Evolutionary conservation across 2,113 vertebrate species (phyloP).

Genomic region (Zosterops lateralis): DNA sequence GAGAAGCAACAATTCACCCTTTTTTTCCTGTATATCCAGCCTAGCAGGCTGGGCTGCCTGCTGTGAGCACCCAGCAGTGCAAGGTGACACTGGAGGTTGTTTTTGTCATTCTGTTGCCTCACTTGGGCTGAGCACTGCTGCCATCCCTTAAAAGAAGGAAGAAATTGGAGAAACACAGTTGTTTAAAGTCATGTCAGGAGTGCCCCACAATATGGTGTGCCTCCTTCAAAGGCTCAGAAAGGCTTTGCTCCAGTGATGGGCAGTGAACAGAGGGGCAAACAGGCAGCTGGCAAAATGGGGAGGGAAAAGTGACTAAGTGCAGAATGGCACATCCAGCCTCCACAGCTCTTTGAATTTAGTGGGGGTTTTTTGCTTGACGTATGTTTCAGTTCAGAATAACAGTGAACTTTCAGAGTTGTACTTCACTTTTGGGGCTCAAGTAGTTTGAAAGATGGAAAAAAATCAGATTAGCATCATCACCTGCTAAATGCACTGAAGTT

Average conservation of each 20-base stretch:
- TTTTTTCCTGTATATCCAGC: not conserved
- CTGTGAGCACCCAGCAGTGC: not conserved
- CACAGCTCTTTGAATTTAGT: not conserved
- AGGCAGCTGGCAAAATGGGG: not conserved
- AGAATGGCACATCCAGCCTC: not conserved
- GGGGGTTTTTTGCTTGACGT: not conserved
- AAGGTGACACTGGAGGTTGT: not conserved
- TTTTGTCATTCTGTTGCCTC: not conserved
- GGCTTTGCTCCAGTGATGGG: accelerated
- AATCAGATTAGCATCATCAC: not conserved
- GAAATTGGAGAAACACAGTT: not conserved
- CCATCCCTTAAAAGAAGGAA: not conserved
- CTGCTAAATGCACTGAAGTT: not conserved
- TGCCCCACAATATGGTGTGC: accelerated
- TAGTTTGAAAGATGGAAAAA: not conserved
- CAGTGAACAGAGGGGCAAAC: not conserved
- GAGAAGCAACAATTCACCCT: not conserved
- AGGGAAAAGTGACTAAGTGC: not conserved
- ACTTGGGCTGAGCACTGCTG: accelerated
- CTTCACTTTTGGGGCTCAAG: not conserved
- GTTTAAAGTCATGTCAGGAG: not conserved
- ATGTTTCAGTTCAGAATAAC: not conserved
- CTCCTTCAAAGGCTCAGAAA: not conserved
- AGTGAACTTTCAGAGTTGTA: not conserved
- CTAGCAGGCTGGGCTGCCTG: not conserved